A percentile compares a stretch with the other conserved stretches of the same genome.
These are phyloP conservation scores for Parauchenoglanis punctatus DNA, from an alignment of 2,797 vertebrate genomes.

Conservation along the genomic window DNA sequence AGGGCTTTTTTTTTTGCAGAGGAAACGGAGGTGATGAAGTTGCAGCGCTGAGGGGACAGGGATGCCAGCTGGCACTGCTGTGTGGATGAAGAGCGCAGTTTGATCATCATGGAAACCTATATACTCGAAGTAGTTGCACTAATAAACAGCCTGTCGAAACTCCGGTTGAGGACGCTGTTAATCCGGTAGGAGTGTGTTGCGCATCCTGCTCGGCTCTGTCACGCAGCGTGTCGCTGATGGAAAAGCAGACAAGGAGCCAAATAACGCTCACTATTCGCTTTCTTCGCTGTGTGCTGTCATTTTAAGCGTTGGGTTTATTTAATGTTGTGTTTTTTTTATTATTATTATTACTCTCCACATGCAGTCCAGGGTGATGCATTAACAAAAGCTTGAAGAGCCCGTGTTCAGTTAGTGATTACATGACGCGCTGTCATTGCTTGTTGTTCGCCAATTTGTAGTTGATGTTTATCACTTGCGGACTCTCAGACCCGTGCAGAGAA, in stretches of 20 bases:
- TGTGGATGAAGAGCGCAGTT: conserved; percentile 11
- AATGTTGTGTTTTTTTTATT: background rate
- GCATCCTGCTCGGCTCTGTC: conserved; percentile 28
- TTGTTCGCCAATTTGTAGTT: background rate
- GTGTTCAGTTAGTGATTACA: background rate
- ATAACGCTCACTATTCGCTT: background rate
- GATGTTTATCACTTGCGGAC: background rate
- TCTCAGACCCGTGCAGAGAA: background rate
- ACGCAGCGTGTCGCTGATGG: background rate
- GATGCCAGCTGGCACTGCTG: conserved; percentile 32
- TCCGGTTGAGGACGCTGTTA: conserved; percentile 23
- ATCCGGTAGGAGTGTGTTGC: conserved; percentile 21
- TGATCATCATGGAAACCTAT: background rate
- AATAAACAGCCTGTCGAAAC: background rate
- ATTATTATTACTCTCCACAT: background rate
- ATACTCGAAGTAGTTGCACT: too few relatives aligned
- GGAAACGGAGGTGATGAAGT: conserved; percentile 33
- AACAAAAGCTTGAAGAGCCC: background rate
- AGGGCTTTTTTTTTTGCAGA: background rate
- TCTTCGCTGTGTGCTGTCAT: background rate
- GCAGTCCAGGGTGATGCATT: background rate
- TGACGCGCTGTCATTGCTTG: background rate
- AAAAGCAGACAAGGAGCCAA: background rate
- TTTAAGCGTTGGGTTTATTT: background rate
- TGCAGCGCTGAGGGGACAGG: conserved; percentile 18